Conservation (phyloP, 2,888 invertebrate genomes). For the Mylabris sibirica region DNA sequence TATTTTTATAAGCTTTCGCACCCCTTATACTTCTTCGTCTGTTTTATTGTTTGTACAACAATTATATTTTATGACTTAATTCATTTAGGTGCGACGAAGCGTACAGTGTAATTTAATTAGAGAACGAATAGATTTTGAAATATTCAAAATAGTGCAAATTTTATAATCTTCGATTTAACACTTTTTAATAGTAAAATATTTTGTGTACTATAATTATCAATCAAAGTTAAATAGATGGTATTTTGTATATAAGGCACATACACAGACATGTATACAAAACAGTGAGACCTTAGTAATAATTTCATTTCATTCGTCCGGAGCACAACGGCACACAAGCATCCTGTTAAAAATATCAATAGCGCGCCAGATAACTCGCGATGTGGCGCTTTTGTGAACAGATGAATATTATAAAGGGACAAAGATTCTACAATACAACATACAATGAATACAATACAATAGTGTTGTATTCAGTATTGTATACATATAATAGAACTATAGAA, state of each 20-base stretch:
- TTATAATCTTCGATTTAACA: background rate
- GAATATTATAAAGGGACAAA: conserved; percentile 63
- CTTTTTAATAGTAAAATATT: background rate
- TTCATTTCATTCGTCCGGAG: conserved; percentile 41
- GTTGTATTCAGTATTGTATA: conserved; percentile 61
- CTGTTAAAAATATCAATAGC: conserved; percentile 60
- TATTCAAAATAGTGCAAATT: background rate
- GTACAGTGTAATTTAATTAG: conserved; percentile 47
- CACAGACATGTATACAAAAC: background rate
- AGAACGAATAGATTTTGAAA: conserved; percentile 18
- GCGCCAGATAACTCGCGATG: conserved; percentile 59
- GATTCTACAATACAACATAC: conserved; percentile 60
- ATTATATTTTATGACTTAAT: conserved; percentile 52
- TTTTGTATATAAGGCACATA: background rate
- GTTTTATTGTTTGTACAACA: conserved; percentile 42
- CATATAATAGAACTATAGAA: conserved; percentile 62
- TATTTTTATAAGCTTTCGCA: conserved; percentile 40
- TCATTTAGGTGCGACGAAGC: conserved; percentile 46
- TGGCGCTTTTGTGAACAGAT: conserved; percentile 61
- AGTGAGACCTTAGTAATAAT: conserved; percentile 32
- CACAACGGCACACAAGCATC: conserved; percentile 31
- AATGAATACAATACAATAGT: conserved; percentile 61
- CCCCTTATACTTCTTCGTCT: background rate
- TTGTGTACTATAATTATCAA: background rate
- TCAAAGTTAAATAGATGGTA: conserved; percentile 1